Evolutionary conservation across 1,140 invertebrate genomes (phyloP).

Genomic region (Drosophila takahashii): DNA sequence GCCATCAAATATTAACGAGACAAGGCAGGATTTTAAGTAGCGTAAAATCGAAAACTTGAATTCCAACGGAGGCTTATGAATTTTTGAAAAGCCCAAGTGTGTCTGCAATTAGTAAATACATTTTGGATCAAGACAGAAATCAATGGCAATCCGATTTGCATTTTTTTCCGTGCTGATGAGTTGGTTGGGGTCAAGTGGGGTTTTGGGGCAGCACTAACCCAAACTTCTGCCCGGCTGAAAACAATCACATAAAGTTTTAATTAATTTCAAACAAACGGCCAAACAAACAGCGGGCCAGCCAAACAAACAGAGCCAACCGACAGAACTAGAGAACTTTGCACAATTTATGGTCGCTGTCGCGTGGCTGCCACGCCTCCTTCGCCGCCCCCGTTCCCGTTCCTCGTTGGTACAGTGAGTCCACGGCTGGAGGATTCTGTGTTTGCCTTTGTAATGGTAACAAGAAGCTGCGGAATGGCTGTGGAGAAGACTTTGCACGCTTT

Average conservation of each 20-base stretch:
- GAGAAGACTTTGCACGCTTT: constrained; percentile 47
- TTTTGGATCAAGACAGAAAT: constrained; percentile 11
- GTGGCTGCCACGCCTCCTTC: constrained; percentile 20
- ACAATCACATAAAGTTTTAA: constrained; percentile 82
- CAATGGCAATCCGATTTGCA: constrained; percentile 27
- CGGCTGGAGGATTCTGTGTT: constrained; percentile 28
- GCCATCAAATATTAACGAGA: constrained; percentile 64
- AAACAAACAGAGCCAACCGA: constrained; percentile 52
- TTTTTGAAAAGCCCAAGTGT: constrained; percentile 1
- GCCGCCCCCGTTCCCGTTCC: background rate
- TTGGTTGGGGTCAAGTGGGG: background rate
- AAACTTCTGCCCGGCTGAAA: constrained; percentile 55
- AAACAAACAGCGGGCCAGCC: constrained; percentile 55
- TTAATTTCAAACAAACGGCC: constrained; percentile 77
- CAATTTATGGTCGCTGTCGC: constrained; percentile 59
- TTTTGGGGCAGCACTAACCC: background rate
- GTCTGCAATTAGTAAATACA: constrained; percentile 1
- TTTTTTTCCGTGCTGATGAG: constrained; percentile 11
- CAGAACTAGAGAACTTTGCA: constrained; percentile 53
- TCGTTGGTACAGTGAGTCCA: constrained; percentile 31
- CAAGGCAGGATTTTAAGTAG: constrained; percentile 22
- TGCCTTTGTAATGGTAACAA: constrained; percentile 44
- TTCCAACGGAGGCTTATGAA: constrained; percentile 5
- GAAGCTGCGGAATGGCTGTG: background rate
- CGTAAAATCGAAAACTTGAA: constrained; percentile 10